These are phyloP conservation scores for Protaetia brevitarsis DNA, from an alignment of 1,140 invertebrate genomes.

Conservation along the genomic window DNA sequence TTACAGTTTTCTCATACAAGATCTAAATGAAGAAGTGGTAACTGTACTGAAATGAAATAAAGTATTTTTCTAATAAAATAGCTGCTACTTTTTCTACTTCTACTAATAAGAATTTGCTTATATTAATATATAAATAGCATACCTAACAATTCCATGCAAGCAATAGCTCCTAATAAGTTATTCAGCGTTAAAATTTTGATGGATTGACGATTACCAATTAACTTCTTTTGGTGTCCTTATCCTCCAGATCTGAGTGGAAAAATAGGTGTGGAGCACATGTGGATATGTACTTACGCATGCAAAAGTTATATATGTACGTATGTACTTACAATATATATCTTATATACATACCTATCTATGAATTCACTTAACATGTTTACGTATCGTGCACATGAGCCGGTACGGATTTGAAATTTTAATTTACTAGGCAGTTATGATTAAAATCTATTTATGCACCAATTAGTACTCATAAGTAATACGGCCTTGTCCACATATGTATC, in stretches of 20 bases:
- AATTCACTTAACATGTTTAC: background rate
- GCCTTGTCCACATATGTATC: slow-evolving; percentile 26
- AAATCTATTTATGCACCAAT: slow-evolving; percentile 29
- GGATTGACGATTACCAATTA: background rate
- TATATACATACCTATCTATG: background rate
- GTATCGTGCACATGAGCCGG: background rate
- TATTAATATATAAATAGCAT: too few relatives aligned
- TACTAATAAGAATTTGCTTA: too few relatives aligned
- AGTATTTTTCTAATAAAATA: too few relatives aligned
- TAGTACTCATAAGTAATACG: slow-evolving; percentile 26
- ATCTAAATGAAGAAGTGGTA: too few relatives aligned
- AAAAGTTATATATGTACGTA: background rate
- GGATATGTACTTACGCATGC: background rate
- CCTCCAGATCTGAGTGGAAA: background rate
- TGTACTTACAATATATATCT: background rate
- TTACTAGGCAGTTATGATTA: slow-evolving; percentile 10
- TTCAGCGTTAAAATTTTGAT: slow-evolving; percentile 6
- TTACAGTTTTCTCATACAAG: too few relatives aligned
- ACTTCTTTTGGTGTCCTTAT: background rate
- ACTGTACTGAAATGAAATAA: too few relatives aligned
- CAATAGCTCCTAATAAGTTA: background rate
- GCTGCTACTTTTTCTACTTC: too few relatives aligned
- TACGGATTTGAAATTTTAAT: slow-evolving; percentile 22
- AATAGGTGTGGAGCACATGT: background rate
- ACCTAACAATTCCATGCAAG: too few relatives aligned